Percentiles rank a stretch among this genome's conserved stretches.
Evolutionary conservation across 2,113 vertebrate species (phyloP).

Genomic region (Struthidea cinerea): DNA sequence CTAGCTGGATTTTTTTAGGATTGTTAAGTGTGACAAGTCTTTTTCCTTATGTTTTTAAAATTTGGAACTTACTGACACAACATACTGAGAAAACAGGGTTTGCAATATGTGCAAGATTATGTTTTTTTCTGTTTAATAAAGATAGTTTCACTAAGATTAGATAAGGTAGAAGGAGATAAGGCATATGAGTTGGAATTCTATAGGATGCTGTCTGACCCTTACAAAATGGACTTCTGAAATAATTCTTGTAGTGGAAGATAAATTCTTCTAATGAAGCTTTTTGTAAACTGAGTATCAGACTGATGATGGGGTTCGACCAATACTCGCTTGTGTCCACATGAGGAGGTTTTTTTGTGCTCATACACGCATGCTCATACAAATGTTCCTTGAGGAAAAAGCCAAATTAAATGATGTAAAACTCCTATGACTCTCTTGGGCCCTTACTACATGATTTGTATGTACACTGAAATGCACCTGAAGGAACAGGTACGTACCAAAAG

Average conservation of each 20-base stretch:
- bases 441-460: background rate
- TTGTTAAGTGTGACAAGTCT: background rate
- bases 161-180: background rate
- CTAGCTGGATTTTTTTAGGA: background rate
- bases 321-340: background rate
- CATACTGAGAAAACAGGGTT: background rate
- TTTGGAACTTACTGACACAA: background rate
- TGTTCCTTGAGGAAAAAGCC: background rate
- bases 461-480: background rate
- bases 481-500: background rate
- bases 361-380: background rate
- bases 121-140: background rate
- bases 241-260: background rate
- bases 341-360: background rate
- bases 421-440: background rate
- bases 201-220: background rate
- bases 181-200: background rate
- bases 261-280: background rate
- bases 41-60: background rate
- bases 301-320: fast-evolving
- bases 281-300: background rate
- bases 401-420: background rate
- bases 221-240: background rate
- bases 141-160: background rate
- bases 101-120: background rate